Percentiles rank a stretch among this genome's conserved stretches.
Conservation (phyloP, 2,113 vertebrate genomes). For the Ictalurus punctatus region DNA sequence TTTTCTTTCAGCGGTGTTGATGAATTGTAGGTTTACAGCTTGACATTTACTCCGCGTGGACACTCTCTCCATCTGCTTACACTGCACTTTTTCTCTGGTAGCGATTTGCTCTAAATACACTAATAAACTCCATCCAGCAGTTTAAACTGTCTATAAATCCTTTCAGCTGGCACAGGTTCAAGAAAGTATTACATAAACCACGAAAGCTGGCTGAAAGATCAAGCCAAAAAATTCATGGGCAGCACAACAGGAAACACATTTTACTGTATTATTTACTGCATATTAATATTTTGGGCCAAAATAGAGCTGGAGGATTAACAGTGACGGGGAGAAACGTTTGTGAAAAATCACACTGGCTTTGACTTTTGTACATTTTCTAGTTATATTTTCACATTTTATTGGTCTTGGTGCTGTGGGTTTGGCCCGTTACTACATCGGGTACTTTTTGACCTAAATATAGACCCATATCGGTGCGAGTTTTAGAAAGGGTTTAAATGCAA, state of each 20-base stretch:
- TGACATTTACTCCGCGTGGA: not conserved
- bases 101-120: not conserved
- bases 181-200: conserved; percentile 18
- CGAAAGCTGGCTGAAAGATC: conserved; percentile 18
- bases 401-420: not conserved
- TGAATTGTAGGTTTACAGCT: not conserved
- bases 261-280: conserved; percentile 12
- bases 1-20: not conserved
- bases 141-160: conserved; percentile 4
- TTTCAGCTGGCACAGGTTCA: not conserved
- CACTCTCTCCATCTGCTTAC: not conserved
- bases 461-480: not conserved
- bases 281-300: not conserved
- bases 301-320: not conserved
- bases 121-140: not conserved
- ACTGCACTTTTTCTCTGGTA: conserved; percentile 5
- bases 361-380: not conserved
- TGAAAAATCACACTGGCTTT: not conserved
- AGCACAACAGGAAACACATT: conserved; percentile 24
- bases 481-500: not conserved
- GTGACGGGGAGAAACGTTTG: not conserved
- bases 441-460: not conserved
- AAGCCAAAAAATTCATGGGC: not conserved
- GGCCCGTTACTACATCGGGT: not conserved
- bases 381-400: not conserved